Base-by-base conservation (phyloP, 1,140 invertebrate species). In the Sesamia nonagrioides region DNA sequence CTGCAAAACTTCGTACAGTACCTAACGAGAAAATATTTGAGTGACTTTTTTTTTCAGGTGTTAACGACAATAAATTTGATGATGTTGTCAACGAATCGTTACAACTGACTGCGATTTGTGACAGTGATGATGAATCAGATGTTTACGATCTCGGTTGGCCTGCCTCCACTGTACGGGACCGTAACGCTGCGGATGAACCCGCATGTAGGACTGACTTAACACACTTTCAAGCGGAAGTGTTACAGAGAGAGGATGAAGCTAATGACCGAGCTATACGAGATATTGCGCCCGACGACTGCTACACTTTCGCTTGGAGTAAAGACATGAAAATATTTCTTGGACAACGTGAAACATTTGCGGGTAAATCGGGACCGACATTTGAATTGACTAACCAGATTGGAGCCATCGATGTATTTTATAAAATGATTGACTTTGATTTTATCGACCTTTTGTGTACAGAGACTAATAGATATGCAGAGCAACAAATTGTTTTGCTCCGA, bases 401-500 rank as follows among this genome's bases (percentile, higher is more conserved):
- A 17, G n/a, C n/a, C 4, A 68, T 77, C 6, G 83, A 84, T 71
- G 63, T 82, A 54, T 84, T 80, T 77, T 11, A 78, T 42, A 82
- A 75, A 27, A 82, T 82, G 78, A 68, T 78, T 18, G 80, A 84
- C 72, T 45, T 21, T 6, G 78, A 80, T 13, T 82, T 84, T 45
- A 58, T 84, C 11, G 80, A 85, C 69, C 15, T 8, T 35, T 35
- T 81, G 9, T 77, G 72, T 35, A 63, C 21, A 6, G 79, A 84
- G 54, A 84, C 83, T 8, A 84, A 84, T 40, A 78, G 77, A 27
- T 71, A 84, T 35, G n/a, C n/a, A n/a, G n/a, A n/a, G n/a, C n/a
- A n/a, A n/a, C n/a, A n/a, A n/a, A n/a, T n/a, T n/a, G n/a, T n/a
- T n/a, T n/a, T n/a, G n/a, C n/a, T n/a, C n/a, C n/a, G n/a, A n/a